Conservation (phyloP, 2,797 vertebrate genomes). For the Botia almorhae region DNA sequence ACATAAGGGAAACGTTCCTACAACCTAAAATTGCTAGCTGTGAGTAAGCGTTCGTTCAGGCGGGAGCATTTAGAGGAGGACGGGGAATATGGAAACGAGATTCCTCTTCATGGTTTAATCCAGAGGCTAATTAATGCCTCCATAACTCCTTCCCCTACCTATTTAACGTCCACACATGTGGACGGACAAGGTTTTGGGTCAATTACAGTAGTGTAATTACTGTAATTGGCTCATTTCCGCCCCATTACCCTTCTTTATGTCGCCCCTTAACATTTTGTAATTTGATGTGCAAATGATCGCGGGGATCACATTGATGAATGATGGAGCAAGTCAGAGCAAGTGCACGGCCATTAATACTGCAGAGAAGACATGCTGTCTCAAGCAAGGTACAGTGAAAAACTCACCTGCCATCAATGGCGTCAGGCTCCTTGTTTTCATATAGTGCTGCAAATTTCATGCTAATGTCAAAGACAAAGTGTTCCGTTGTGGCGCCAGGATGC, state of each 20-base stretch:
- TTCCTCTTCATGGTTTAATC: constrained; percentile 64
- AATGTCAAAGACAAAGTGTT: constrained; percentile 7
- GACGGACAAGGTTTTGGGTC: constrained; percentile 70
- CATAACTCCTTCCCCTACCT: constrained; percentile 46
- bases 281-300: constrained; percentile 68
- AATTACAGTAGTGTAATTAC: constrained; percentile 73
- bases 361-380: constrained; percentile 66
- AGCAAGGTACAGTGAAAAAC: constrained; percentile 42
- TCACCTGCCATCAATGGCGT: constrained; percentile 39
- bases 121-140: constrained; percentile 66
- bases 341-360: constrained; percentile 68
- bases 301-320: constrained; percentile 64
- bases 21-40: too few species aligned
- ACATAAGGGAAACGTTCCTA: too few species aligned
- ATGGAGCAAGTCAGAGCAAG: constrained; percentile 54
- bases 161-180: constrained; percentile 63
- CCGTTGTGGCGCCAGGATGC: neutral
- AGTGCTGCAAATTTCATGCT: neutral
- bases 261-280: constrained; percentile 67
- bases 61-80: constrained; percentile 35
- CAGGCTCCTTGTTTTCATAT: neutral
- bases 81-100: constrained; percentile 59
- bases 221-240: constrained; percentile 74
- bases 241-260: constrained; percentile 76
- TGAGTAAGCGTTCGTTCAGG: constrained; percentile 3